Evolutionary conservation across 2,113 vertebrate genomes (phyloP), one percentile per base, ranked within the genome.

Genomic region (Oncorhynchus nerka): DNA sequence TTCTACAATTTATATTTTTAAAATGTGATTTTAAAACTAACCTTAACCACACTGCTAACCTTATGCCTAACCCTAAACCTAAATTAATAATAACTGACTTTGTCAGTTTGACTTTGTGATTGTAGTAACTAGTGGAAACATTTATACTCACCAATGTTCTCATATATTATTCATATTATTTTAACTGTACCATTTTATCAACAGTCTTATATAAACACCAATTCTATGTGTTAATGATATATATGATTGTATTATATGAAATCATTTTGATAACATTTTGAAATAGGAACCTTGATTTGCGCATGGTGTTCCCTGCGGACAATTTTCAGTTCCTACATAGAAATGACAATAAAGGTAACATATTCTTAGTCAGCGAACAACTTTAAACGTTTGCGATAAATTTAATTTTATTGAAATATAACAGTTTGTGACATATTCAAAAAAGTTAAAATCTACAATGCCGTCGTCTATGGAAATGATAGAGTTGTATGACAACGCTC

Each of bases 401-500:
- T n/a, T 3, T n/a, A 11, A 0, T 8, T 62, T 20, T 0, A 22
- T 62, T 22, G 59, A 62, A 62, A 11, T 22, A n/a, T 1, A 22
- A 62, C 20, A 61, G 15, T 68, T 20, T 68, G 20, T 2, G 4
- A 16, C 9, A 9, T 39, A 68, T 68, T 68, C 16, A 8, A 15
- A 8, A 62, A 22, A n/a, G 20, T 22, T 19, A 0, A 61, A 22
- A 66, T 16, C 15, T 45, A 45, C 8, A 20, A 94, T 94, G 94
- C 87, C 93, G 81, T 93, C 92, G 76, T 87, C 91, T 16, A 49
- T 89, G 85, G 92, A 95, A 61, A 92, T 96, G 90, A 95, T 95
- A 1, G 97, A 98, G 73, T 91, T 96, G 88, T 99, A 99, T 75
- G 97, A 99, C 83, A 95, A 96, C 89, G 97, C 97, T 61, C 86